phyloP scores from a whole-genome alignment of 2,113 vertebrate species.

The Eonycteris spelaea region DNA sequence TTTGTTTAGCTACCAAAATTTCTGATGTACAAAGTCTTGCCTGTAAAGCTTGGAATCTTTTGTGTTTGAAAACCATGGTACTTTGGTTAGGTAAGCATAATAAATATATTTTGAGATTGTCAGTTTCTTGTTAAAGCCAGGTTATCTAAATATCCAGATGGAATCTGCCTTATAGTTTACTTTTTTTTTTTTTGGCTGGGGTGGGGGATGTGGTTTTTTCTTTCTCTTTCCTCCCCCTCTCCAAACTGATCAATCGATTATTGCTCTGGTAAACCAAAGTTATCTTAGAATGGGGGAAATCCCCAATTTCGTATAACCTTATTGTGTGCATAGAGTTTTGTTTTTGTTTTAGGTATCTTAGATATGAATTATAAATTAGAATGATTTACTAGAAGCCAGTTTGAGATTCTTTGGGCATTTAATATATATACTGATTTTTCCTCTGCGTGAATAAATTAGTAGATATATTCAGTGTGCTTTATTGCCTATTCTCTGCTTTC shows the following conservation, averaged over 20 bases:
- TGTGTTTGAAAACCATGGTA: background rate
- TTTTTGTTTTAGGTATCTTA: slow-evolving; percentile 43
- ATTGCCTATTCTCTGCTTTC: slow-evolving; percentile 15
- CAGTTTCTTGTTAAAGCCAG: slow-evolving; percentile 28
- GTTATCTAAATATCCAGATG: background rate
- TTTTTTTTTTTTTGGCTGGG: background rate
- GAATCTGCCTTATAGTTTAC: background rate
- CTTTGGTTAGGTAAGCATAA: background rate
- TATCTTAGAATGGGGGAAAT: background rate
- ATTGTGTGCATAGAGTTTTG: background rate
- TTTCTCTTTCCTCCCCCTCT: background rate
- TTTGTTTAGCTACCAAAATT: slow-evolving; percentile 8
- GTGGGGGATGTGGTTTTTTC: background rate
- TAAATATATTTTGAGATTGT: slow-evolving; percentile 22
- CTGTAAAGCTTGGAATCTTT: background rate
- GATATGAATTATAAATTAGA: slow-evolving; percentile 9
- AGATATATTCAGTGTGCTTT: background rate
- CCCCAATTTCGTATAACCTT: background rate
- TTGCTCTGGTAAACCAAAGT: slow-evolving; percentile 8
- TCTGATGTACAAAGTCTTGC: background rate
- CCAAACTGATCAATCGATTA: background rate
- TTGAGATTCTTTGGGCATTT: background rate
- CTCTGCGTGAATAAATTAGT: background rate
- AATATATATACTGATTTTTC: background rate
- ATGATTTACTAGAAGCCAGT: slow-evolving; percentile 20